Conservation (phyloP, 2,113 vertebrate genomes). For the Takifugu flavidus region DNA sequence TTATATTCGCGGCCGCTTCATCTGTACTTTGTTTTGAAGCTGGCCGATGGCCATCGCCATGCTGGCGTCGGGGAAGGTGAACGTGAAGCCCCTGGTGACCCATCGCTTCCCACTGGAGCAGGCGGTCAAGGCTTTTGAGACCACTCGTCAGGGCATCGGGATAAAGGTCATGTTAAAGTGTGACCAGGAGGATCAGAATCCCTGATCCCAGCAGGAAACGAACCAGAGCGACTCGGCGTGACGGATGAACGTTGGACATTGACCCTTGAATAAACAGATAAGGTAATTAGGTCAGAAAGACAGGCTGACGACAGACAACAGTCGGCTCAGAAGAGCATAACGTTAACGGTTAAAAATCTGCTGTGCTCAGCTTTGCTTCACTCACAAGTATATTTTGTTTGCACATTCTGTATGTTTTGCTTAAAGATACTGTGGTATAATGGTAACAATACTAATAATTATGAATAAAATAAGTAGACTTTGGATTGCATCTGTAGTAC, state of each 20-base stretch:
- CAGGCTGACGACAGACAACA: neutral
- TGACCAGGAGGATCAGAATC: conserved; percentile 83
- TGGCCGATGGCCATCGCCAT: conserved; percentile 93
- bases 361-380: neutral
- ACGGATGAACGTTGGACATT: conserved; percentile 26
- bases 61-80: conserved; percentile 84
- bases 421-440: no score
- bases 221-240: neutral
- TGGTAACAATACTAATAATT: neutral
- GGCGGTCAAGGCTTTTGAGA: conserved; percentile 89
- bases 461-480: conserved; percentile 7
- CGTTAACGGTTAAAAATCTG: neutral
- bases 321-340: neutral
- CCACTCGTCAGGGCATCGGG: conserved; percentile 82
- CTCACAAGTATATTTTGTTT: neutral
- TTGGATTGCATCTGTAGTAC: conserved; percentile 12
- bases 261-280: conserved; percentile 29
- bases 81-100: conserved; percentile 89
- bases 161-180: conserved; percentile 98
- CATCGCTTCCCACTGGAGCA: conserved; percentile 94
- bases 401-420: no score
- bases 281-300: conserved; percentile 5
- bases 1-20: no score
- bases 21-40: conserved; percentile 66
- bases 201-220: conserved; percentile 65